Percentiles rank a stretch among this genome's conserved stretches.
These are phyloP conservation scores for Xiphias gladius DNA, from an alignment of 2,113 vertebrate species.

Conservation along the genomic window DNA sequence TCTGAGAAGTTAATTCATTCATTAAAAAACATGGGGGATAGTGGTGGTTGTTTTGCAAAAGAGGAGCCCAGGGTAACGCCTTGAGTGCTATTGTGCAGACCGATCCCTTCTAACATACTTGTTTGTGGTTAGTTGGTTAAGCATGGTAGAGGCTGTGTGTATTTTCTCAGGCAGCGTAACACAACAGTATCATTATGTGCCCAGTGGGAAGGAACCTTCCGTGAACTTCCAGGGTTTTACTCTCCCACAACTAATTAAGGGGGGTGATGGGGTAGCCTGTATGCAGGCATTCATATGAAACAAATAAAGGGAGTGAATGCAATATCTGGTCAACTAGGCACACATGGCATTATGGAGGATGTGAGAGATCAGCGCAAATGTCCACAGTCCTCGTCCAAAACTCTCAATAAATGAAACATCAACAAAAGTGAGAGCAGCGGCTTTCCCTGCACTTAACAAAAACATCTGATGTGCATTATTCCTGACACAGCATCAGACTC, in stretches of 20 bases:
- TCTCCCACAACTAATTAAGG: constrained; percentile 75
- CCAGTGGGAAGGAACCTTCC: constrained; percentile 80
- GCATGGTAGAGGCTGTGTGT: constrained; percentile 68
- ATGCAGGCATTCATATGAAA: constrained; percentile 79
- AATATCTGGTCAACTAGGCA: constrained; percentile 79
- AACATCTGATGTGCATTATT: constrained; percentile 86
- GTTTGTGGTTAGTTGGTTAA: constrained; percentile 79
- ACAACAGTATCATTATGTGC: constrained; percentile 83
- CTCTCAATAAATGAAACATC: constrained; percentile 84
- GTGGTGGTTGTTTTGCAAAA: constrained; percentile 62
- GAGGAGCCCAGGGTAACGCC: constrained; percentile 48
- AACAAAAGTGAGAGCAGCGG: constrained; percentile 76
- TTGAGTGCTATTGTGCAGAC: constrained; percentile 74
- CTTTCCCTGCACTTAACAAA: constrained; percentile 81
- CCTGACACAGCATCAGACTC: constrained; percentile 71
- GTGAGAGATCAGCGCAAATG: constrained; percentile 80
- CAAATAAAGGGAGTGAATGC: constrained; percentile 74
- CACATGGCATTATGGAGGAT: constrained; percentile 78
- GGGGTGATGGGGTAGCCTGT: constrained; percentile 52
- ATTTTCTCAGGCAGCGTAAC: constrained; percentile 82
- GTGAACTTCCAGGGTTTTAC: constrained; percentile 73
- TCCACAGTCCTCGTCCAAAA: constrained; percentile 77
- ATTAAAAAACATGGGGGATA: constrained; percentile 40
- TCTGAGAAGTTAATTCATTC: constrained; percentile 36
- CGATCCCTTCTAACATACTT: constrained; percentile 70